Base-by-base conservation (phyloP, 2,888 invertebrate genomes). In the Eutolmus rufibarbis region DNA sequence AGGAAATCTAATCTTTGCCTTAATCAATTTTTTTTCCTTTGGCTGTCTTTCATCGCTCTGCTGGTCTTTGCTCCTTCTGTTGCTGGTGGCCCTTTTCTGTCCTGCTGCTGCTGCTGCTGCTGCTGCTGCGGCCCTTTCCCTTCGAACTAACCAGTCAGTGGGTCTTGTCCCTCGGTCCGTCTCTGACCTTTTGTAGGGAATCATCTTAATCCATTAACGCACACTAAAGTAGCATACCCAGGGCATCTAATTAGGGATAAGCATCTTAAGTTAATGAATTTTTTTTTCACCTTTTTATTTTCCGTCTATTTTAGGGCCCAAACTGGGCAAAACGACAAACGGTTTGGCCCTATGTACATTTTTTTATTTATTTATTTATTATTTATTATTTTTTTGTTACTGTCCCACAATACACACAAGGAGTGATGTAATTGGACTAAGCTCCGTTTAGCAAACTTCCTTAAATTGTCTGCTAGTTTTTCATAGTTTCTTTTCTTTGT, bases 261-360 rank as follows among this genome's bases (percentile, higher is more conserved):
- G 88, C 56, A 86, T 88, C 88, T 88, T 88, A 86, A 88, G 82
- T 86, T 81, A 81, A 88, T 88, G 86, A 86, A 74, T 86, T 86
- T 82, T 86, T n/a, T 81, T 82, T 28, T 79, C 9, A 40, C 46
- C 28, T 46, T 40, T 28, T 79, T 19, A 9, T 19, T 23, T 37
- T 84, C 40, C 74, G 40, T 28, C 28, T 14, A 16, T 34, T n/a
- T 40, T 37, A n/a, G 66, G 28, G 23, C 66, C 28, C 1, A 66
- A 23, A 28, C 66, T 66, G 23, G 66, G 9, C 66, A 66, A 66
- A 56, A 66, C 23, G 28, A 23, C 66, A 66, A 66, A 66, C 28
- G 12, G 19, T 66, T 66, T 66, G 66, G 66, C 12, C 66, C 66
- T 19, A 12, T 12, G 28, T 28, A 66, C 9, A 23, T 66, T 28